Conservation (phyloP, 2,797 vertebrate species). For the Galagoides demidoff region DNA sequence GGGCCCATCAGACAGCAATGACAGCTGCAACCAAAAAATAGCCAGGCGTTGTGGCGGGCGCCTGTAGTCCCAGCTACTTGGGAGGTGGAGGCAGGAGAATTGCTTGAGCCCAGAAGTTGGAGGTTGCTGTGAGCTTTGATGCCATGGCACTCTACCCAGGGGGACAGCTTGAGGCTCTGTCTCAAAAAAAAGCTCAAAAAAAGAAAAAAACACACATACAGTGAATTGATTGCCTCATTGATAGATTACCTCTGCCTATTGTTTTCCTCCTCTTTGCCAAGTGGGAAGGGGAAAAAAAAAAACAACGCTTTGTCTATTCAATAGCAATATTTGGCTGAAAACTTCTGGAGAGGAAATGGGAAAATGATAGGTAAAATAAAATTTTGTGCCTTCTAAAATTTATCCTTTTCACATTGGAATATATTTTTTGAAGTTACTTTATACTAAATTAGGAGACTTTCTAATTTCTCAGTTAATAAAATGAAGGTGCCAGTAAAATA, state of each 20-base stretch:
- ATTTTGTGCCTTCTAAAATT: constrained; percentile 50
- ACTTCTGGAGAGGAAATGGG: constrained; percentile 56
- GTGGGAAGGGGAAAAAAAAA: constrained; percentile 19
- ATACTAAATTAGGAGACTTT: not conserved
- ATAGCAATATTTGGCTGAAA: constrained; percentile 52
- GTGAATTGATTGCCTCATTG: not conserved
- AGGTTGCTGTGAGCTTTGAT: no score
- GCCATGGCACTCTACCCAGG: no score
- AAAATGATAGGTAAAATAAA: constrained; percentile 50
- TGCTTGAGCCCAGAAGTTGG: no score
- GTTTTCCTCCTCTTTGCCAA: constrained; percentile 35
- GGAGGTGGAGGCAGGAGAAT: no score
- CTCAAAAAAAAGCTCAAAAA: no score
- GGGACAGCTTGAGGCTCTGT: no score
- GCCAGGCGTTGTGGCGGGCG: no score
- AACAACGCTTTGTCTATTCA: constrained; percentile 61
- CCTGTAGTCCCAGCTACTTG: no score
- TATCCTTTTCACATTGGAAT: not conserved
- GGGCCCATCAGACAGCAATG: no score
- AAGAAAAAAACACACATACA: not conserved
- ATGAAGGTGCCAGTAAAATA: not conserved
- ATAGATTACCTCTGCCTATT: not conserved
- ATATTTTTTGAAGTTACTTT: constrained; percentile 36
- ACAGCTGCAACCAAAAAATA: no score
- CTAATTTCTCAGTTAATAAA: constrained; percentile 39